Evolutionary conservation across 2,113 vertebrate species (phyloP), one percentile per base, ranked within the genome.

Genomic region (Tautogolabrus adspersus): DNA sequence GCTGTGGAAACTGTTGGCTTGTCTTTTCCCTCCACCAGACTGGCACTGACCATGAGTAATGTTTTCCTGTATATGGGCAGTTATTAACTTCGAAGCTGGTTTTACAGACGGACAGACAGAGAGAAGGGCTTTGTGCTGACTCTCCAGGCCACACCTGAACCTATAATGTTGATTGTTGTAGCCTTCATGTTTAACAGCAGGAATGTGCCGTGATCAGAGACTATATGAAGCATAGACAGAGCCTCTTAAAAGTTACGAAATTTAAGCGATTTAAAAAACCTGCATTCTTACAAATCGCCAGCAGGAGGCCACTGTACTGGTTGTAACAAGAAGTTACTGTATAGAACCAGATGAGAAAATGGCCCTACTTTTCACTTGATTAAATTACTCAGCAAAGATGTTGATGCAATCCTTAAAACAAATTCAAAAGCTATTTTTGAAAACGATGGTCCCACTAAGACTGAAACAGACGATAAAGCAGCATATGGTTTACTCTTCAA

Each of bases 1-100:
- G 71, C 58, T 44, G 49, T 77, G 81, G 76, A 88, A 89, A 83
- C 77, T 3, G 57, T 7, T 52, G 0, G 57, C 72, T 81, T 84
- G 79, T 85, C 4, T 88, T 88, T 73, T 64, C 66, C 62, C 77
- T 62, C 49, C 73, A 58, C 38, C 62, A 57, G 52, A 58, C 40
- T 49, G 60, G 58, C 67, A 78, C 23, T 40, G 47, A 56, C 44
- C 42, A 8, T 88, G 88, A 90, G 68, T 72, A 68, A 82, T 87
- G 84, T 76, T 83, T 87, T 69, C 75, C 84, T 71, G 75, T 63
- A 1, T 56, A 34, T 34, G 70, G 62, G n/a, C 68, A 19, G 59
- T 81, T 66, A 63, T 78, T 83, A 63, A 62, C 30, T 75, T 37
- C 46, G 52, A 46, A 61, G 63, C 51, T 37, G 70, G 30, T 75